Evolutionary conservation across 2,797 vertebrate genomes (phyloP).

Genomic region (Hozukius guyotensis): DNA sequence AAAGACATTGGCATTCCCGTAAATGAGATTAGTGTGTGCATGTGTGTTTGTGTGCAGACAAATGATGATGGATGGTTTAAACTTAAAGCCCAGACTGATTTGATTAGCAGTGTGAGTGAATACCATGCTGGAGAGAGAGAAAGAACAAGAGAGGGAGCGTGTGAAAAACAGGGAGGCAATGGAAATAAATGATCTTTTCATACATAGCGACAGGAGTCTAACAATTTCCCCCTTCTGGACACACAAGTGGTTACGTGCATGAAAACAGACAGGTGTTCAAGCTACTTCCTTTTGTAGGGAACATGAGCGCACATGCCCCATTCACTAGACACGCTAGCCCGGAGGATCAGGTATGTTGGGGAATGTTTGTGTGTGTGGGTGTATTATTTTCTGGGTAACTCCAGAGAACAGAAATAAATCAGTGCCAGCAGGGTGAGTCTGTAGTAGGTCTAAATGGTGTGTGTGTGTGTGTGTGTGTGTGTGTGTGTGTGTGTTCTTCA

Average conservation of each 20-base stretch:
- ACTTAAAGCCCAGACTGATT: slow-evolving; percentile 30
- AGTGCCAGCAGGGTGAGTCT: background rate
- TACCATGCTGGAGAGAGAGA: background rate
- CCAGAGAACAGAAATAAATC: slow-evolving; percentile 4
- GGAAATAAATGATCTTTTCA: slow-evolving; percentile 14
- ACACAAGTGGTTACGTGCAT: slow-evolving; percentile 5
- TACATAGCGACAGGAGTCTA: background rate
- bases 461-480: background rate
- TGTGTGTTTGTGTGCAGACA: background rate
- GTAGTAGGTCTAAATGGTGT: background rate
- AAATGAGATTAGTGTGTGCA: background rate
- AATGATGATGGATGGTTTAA: slow-evolving; percentile 34
- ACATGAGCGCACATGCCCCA: slow-evolving; percentile 39
- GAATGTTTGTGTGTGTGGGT: slow-evolving; percentile 15
- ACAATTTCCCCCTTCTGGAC: background rate
- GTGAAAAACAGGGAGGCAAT: slow-evolving; percentile 1
- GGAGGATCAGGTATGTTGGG: slow-evolving; percentile 30
- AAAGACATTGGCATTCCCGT: slow-evolving; percentile 38
- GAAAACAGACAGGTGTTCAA: slow-evolving; percentile 43
- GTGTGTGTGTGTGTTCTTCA: slow-evolving; percentile 63
- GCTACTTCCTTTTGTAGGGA: slow-evolving; percentile 4
- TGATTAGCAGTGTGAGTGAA: slow-evolving; percentile 23
- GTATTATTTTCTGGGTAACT: slow-evolving; percentile 16
- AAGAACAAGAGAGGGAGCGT: background rate
- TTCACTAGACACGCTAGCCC: slow-evolving; percentile 1